These are phyloP conservation scores for Leucoraja erinaceus DNA, from an alignment of 2,113 vertebrate species.

Conservation along the genomic window DNA sequence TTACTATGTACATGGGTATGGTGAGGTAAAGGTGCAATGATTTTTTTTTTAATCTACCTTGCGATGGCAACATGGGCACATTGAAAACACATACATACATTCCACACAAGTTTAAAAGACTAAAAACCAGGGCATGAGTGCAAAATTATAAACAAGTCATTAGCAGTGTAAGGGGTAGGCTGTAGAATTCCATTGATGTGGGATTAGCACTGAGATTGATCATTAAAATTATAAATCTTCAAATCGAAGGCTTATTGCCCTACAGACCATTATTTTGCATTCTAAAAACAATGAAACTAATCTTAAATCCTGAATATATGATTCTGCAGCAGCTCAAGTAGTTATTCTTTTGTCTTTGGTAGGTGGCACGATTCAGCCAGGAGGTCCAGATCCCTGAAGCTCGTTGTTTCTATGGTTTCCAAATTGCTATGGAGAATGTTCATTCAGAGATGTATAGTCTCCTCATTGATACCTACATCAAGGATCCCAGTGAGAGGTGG, in stretches of 20 bases:
- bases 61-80: no score
- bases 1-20: no score
- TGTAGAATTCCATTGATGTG: no score
- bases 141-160: no score
- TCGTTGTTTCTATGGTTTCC: slow-evolving; percentile 40
- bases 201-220: no score
- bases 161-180: no score
- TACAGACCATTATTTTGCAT: not conserved
- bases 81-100: no score
- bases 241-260: not conserved
- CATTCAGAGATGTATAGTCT: slow-evolving; percentile 40
- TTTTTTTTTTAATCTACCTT: no score
- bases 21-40: no score
- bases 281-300: not conserved
- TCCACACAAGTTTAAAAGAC: no score
- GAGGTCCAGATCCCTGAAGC: slow-evolving; percentile 38
- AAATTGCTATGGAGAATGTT: slow-evolving; percentile 40
- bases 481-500: slow-evolving; percentile 38
- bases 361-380: slow-evolving; percentile 38
- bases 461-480: slow-evolving; percentile 39
- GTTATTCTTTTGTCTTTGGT: not conserved
- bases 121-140: no score
- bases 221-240: not conserved
- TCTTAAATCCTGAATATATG: not conserved
- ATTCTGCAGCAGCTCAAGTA: not conserved